Evolutionary conservation across 1,140 invertebrate species (phyloP).

Genomic region (Melanaphis sacchari): DNA sequence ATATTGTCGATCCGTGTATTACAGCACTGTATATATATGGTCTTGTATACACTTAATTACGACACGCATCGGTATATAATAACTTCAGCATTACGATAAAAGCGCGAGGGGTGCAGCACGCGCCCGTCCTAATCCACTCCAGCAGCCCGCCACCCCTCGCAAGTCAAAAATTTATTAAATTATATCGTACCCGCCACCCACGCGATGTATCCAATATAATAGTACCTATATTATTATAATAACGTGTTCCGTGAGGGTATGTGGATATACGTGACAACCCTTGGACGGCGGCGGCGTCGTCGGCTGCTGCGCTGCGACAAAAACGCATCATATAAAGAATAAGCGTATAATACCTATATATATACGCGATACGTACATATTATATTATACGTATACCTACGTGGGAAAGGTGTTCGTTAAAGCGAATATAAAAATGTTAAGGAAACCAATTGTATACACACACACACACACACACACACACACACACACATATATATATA

Average conservation of each 20-base stretch:
- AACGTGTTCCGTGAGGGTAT: neutral
- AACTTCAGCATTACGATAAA: neutral
- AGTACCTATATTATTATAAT: neutral
- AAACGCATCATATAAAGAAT: neutral
- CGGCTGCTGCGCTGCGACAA: neutral
- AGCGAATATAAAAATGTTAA: neutral
- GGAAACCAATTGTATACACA: neutral
- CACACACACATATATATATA: neutral
- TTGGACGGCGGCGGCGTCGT: neutral
- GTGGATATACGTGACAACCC: neutral
- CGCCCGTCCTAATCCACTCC: neutral
- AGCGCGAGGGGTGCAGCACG: neutral
- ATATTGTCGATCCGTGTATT: neutral
- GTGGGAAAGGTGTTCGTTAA: conserved; percentile 10
- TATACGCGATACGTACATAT: too few relatives aligned
- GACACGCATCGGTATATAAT: neutral
- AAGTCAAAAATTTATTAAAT: neutral
- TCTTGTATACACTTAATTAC: neutral
- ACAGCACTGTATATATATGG: neutral
- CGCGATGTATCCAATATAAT: neutral
- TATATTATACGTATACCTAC: neutral
- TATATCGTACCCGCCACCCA: neutral
- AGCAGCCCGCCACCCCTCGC: too few relatives aligned
- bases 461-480: too few relatives aligned
- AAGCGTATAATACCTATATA: neutral